Evolutionary conservation across 2,797 vertebrate species (phyloP), one percentile per base, ranked within the genome.

Genomic region (Parambassis ranga): DNA sequence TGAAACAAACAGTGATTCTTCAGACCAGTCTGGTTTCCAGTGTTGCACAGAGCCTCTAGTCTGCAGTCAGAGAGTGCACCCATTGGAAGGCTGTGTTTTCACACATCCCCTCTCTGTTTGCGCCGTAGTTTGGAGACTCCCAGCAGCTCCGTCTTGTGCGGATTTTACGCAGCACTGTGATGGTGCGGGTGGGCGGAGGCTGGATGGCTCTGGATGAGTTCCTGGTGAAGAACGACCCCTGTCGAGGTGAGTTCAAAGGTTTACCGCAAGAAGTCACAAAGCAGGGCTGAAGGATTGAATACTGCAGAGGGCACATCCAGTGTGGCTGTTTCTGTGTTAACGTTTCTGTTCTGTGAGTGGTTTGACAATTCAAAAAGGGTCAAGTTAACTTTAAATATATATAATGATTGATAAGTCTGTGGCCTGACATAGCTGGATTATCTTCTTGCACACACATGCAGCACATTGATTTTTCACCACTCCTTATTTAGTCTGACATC

Each of bases 171-270:
- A 99, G 98, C 79, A 99, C 98, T 0, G 98, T 99, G 69, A 99
- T 99, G 98, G 97, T 99, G 80, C 96, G 97, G 1, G 98, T 99
- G 27, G 98, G 98, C 60, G 98, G 98, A 48, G 97, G 98, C 76
- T 99, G 98, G 98, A 99, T 99, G 98, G 98, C 98, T 2, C 93
- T 99, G 5, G 98, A 99, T 69, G 97, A 99, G 87, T 99, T 99
- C 89, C 90, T 99, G 62, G 98, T 99, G 85, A 99, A 99, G 92
- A 99, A 99, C 1, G 98, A 99, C 87, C 97, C 98, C 8, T 99
- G 98, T 87, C 91, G 98, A 93, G 98, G 97, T 99, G 92, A 79
- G 85, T 53, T 56, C 36, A 79, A 42, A 46, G 8, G 46, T 33
- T 59, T 52, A 46, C 7, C 33, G 5, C n/a, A 5, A 13, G 20